Conservation (phyloP, 2,888 invertebrate genomes). For the Seladonia tumulorum region DNA sequence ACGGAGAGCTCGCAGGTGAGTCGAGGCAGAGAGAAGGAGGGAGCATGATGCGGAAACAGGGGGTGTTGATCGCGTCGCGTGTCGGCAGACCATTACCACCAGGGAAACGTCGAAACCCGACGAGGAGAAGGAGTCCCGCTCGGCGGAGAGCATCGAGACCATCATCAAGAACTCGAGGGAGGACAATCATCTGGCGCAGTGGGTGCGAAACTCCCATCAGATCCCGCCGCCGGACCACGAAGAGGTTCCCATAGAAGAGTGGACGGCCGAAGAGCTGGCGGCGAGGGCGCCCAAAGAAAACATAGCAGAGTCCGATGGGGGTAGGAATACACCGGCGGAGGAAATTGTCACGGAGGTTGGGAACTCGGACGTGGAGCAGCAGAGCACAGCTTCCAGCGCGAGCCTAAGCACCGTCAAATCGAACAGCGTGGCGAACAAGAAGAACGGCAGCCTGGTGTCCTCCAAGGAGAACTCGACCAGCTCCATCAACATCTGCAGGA, state of each 20-base stretch:
- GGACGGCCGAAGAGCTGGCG: slow-evolving; percentile 81
- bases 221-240: slow-evolving; percentile 81
- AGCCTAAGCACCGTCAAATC: slow-evolving; percentile 82
- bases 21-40: not conserved
- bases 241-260: slow-evolving; percentile 80
- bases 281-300: slow-evolving; percentile 78
- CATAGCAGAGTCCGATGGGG: slow-evolving; percentile 36
- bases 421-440: slow-evolving; percentile 75
- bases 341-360: slow-evolving; percentile 71
- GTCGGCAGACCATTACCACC: slow-evolving; percentile 48
- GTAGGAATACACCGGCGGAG: slow-evolving; percentile 68
- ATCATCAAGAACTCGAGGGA: slow-evolving; percentile 67
- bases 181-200: slow-evolving; percentile 80
- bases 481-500: slow-evolving; percentile 82
- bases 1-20: slow-evolving; percentile 79
- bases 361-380: slow-evolving; percentile 81
- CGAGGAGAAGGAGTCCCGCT: slow-evolving; percentile 69
- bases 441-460: slow-evolving; percentile 76
- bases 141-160: slow-evolving; percentile 73
- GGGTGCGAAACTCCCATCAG: slow-evolving; percentile 82
- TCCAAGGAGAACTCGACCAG: slow-evolving; percentile 76
- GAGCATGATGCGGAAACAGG: not conserved
- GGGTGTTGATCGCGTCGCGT: not conserved
- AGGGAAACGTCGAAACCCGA: slow-evolving; percentile 58
- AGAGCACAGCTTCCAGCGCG: slow-evolving; percentile 82